A percentile compares a stretch with the other conserved stretches of the same genome.
Conservation (phyloP, 2,797 vertebrate genomes). For the Gadopsis bispinosus region DNA sequence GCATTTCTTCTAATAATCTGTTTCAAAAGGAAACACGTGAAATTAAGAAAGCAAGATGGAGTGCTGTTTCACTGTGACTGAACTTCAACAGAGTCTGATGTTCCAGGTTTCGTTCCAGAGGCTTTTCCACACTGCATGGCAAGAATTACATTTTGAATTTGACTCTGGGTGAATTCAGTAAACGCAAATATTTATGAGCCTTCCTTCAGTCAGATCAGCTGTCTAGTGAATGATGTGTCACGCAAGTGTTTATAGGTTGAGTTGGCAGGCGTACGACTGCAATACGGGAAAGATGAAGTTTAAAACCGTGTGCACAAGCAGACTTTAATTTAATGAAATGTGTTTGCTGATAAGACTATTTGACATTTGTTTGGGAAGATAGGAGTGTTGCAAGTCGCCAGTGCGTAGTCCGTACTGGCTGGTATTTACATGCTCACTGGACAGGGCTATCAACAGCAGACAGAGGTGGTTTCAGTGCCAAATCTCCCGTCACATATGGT, state of each 20-base stretch:
- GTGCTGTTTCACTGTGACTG: not conserved
- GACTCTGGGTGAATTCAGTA: constrained; percentile 1
- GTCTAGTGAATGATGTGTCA: constrained; percentile 12
- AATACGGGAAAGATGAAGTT: not conserved
- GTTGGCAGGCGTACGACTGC: constrained; percentile 13
- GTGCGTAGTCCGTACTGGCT: not conserved
- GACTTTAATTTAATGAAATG: constrained; percentile 20
- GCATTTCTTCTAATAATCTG: not conserved
- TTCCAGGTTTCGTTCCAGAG: not conserved
- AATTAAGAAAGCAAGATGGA: not conserved
- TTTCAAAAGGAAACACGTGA: not conserved
- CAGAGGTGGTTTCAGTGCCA: constrained; percentile 40
- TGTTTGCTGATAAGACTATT: constrained; percentile 45
- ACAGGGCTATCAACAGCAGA: constrained; percentile 34
- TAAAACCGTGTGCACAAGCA: constrained; percentile 24
- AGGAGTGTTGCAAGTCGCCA: constrained; percentile 24
- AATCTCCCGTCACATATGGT: constrained; percentile 24
- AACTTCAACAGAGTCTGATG: not conserved
- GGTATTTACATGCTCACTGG: constrained; percentile 17
- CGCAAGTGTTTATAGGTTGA: not conserved
- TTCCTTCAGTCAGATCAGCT: constrained; percentile 28
- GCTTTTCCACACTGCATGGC: not conserved
- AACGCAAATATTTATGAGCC: constrained; percentile 17
- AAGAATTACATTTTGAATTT: not conserved
- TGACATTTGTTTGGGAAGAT: constrained; percentile 27